Percentiles rank a stretch among this genome's conserved stretches.
Conservation (phyloP, 2,113 vertebrate genomes). For the Felis chaus region DNA sequence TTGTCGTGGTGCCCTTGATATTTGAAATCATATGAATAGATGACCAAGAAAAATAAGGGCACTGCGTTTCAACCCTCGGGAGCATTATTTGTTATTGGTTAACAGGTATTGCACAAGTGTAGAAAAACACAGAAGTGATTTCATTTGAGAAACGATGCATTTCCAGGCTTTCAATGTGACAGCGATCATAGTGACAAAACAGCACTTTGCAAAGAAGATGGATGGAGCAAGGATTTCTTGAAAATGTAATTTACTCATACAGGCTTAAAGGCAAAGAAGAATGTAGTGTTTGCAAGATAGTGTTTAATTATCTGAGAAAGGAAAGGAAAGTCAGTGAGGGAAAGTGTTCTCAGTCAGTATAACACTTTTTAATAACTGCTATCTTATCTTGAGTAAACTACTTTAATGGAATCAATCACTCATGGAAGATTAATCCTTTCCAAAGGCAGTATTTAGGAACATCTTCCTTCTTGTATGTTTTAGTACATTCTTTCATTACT, state of each 20-base stretch:
- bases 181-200: conserved; percentile 13
- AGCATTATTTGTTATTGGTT: conserved; percentile 27
- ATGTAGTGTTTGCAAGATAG: background rate
- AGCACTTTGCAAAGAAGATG: background rate
- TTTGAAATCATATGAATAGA: conserved; percentile 32
- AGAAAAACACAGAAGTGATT: conserved; percentile 49
- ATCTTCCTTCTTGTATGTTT: background rate
- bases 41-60: conserved; percentile 31
- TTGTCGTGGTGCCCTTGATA: background rate
- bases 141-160: conserved; percentile 23
- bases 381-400: conserved; percentile 11
- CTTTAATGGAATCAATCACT: conserved; percentile 27
- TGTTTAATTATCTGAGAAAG: conserved; percentile 63
- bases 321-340: background rate
- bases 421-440: conserved; percentile 17
- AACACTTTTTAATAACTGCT: conserved; percentile 56
- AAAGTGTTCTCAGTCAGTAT: background rate
- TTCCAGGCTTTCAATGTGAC: conserved; percentile 17
- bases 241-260: conserved; percentile 32
- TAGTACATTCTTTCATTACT: background rate
- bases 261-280: background rate
- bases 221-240: background rate
- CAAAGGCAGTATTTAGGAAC: background rate
- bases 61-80: background rate
- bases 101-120: background rate